Percentiles rank a stretch among this genome's conserved stretches.
phyloP scores from a whole-genome alignment of 2,797 vertebrate genomes.

The Phrynocephalus vlangalii region DNA sequence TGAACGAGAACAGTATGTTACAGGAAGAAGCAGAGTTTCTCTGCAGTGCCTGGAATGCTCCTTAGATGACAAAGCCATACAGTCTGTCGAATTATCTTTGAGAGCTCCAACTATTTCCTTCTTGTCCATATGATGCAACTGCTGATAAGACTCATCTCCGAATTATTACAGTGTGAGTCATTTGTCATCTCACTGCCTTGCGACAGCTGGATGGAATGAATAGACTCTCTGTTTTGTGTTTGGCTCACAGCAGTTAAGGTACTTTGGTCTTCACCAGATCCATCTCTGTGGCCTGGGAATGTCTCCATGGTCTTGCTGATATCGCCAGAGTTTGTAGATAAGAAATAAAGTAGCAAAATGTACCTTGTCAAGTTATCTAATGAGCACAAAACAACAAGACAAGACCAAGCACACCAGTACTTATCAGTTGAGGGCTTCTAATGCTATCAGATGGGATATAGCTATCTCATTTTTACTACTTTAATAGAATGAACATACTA shows the following conservation, averaged over 20 bases:
- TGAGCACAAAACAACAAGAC: accelerated
- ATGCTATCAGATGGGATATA: not conserved
- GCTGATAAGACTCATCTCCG: conserved; percentile 42
- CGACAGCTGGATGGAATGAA: not conserved
- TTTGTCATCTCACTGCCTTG: not conserved
- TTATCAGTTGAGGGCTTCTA: not conserved
- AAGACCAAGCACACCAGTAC: not conserved
- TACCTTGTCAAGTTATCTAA: not conserved
- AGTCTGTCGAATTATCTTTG: conserved; percentile 39
- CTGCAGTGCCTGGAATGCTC: conserved; percentile 26
- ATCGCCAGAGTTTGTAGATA: not conserved
- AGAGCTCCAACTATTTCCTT: conserved; percentile 55
- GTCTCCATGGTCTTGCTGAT: not conserved
- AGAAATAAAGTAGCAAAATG: not conserved
- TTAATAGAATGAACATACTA: not conserved
- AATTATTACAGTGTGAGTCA: not conserved
- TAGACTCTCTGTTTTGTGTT: conserved; percentile 1
- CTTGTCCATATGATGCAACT: conserved; percentile 48
- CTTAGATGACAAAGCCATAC: not conserved
- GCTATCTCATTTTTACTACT: not conserved
- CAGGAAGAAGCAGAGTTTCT: conserved; percentile 18
- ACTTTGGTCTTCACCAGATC: not conserved
- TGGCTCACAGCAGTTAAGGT: not conserved
- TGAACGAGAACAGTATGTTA: conserved; percentile 16
- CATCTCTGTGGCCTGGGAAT: not conserved